Evolutionary conservation across 2,797 vertebrate genomes (phyloP).

Genomic region (Poliocrania exsul): DNA sequence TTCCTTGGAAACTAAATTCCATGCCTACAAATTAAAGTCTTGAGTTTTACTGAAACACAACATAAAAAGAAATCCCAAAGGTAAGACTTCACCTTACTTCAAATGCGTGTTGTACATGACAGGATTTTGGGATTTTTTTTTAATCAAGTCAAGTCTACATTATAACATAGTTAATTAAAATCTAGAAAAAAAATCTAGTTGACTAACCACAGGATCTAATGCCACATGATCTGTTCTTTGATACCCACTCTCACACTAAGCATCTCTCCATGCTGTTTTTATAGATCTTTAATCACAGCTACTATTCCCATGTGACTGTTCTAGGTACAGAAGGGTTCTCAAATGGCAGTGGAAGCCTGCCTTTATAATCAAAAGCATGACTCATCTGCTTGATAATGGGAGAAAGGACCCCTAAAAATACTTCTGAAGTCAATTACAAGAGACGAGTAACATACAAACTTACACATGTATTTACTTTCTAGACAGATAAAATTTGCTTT

Average conservation of each 20-base stretch:
- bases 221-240: not conserved
- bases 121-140: not conserved
- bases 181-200: not conserved
- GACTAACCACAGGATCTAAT: not conserved
- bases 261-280: not conserved
- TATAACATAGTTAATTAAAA: not conserved
- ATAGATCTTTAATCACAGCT: not conserved
- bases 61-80: not conserved
- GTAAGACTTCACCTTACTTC: not conserved
- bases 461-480: not conserved
- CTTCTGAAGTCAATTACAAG: not conserved
- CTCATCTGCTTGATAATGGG: not conserved
- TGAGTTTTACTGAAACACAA: not conserved
- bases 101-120: rapidly evolving
- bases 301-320: not conserved
- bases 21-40: not conserved
- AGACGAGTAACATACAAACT: not conserved
- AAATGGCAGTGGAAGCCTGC: not conserved
- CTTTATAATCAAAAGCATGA: not conserved
- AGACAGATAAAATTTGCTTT: not conserved
- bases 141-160: not conserved
- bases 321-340: not conserved
- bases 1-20: not conserved
- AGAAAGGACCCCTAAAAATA: not conserved
- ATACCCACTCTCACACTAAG: not conserved